Evolutionary conservation across 2,797 vertebrate genomes (phyloP).

Genomic region (Microctenopoma stevenorrisi): DNA sequence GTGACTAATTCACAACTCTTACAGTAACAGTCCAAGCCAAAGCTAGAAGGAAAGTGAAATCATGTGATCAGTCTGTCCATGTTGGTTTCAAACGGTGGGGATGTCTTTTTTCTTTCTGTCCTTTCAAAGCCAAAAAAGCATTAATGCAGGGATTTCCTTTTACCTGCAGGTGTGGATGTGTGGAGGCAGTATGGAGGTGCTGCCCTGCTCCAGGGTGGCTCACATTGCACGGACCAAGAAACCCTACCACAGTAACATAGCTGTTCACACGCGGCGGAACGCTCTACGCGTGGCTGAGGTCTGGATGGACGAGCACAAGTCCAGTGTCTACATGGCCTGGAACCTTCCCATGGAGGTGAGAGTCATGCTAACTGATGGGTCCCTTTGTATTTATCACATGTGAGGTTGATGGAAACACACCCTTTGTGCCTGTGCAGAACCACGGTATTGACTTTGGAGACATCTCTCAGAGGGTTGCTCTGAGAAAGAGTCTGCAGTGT

Average conservation of each 20-base stretch:
- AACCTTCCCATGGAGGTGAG: conserved; percentile 95
- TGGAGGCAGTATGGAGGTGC: conserved; percentile 98
- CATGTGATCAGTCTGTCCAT: no score
- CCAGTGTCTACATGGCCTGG: conserved; percentile 97
- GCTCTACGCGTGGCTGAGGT: conserved; percentile 96
- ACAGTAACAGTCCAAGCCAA: no score
- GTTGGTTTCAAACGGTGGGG: no score
- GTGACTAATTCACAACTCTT: no score
- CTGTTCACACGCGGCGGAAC: conserved; percentile 93
- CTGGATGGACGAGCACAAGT: conserved; percentile 98
- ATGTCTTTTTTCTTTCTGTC: no score
- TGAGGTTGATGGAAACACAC: no score
- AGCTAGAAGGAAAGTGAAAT: no score
- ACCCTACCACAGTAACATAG: conserved; percentile 96
- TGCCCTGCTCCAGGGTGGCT: conserved; percentile 96
- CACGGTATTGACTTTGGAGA: conserved; percentile 97
- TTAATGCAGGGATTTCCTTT: neutral
- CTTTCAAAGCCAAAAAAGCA: no score
- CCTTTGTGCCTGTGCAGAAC: conserved; percentile 83
- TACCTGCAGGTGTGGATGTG: conserved; percentile 93
- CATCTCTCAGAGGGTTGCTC: conserved; percentile 88
- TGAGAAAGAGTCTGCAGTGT: conserved; percentile 93
- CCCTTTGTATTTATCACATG: no score
- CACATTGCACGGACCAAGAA: conserved; percentile 97
- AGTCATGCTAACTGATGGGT: neutral